Evolutionary conservation across 2,797 vertebrate species (phyloP), one percentile per base, ranked within the genome.

Genomic region (Amblyopsis hoosieri): DNA sequence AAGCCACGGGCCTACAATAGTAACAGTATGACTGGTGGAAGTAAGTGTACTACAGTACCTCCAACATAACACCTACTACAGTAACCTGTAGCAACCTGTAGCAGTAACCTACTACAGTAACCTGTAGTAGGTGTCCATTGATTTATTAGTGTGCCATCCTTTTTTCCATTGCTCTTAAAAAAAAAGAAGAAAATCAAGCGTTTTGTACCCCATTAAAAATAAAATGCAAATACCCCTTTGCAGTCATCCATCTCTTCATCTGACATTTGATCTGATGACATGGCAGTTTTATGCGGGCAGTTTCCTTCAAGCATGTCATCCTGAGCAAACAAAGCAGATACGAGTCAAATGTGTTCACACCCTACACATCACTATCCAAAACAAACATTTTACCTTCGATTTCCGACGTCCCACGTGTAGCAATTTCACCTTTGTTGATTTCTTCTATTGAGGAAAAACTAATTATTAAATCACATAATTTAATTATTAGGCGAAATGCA

Each of bases 181-280:
- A 37, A 37, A 7, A 33, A 33, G 0, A 37, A 37, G 8, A 37
- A 37, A 37, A 7, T 37, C 19, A 23, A 8, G 33, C 8, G 1
- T 7, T 37, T 5, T 37, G 33, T 37, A 37, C 33, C 33, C 33
- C 1, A 37, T 37, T 37, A 37, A 6, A 37, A 9, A 37, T 37
- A 37, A 37, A 37, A 37, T 37, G 37, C 37, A 57, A 56, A 19
- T 74, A 91, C 89, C 31, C 1, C 31, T 72, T 75, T 86, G 53
- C 14, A 63, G 42, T 75, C 62, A 2, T 80, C 69, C 14, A 64
- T 67, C 29, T 75, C 66, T 0, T 69, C 72, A 4, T 66, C 45
- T 0, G 81, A 52, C 0, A 71, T 11, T 48, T 75, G 74, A 1
- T 77, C 76, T 2, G 65, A 73, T 1, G 68, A 76, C 60, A 67